Conservation (phyloP, 2,797 vertebrate species). For the Catamblyrhynchus diadema region DNA sequence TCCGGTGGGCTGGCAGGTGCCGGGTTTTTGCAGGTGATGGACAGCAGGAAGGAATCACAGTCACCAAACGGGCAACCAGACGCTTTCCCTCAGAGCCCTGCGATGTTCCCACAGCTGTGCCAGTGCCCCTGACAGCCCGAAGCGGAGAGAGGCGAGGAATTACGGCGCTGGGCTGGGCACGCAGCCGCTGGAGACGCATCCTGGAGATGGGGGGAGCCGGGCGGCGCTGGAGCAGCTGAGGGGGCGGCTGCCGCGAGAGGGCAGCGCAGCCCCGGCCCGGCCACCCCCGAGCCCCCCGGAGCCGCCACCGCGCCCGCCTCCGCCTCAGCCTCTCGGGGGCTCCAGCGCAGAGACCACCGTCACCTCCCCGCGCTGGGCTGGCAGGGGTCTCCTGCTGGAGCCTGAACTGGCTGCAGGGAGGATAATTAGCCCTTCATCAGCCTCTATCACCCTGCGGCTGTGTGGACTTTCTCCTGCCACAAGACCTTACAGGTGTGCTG, state of each 20-base stretch:
- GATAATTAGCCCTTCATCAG: not conserved
- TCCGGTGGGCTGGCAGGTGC: not conserved
- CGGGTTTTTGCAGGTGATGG: not conserved
- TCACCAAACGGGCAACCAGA: not conserved
- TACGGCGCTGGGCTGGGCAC: accelerated
- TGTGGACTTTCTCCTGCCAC: not conserved
- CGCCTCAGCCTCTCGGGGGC: accelerated
- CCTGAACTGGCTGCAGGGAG: too few species aligned
- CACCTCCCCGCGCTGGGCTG: too few species aligned
- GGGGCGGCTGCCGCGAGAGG: not conserved
- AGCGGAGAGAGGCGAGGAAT: too few species aligned
- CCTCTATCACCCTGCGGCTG: not conserved
- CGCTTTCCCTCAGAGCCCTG: not conserved
- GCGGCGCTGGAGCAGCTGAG: not conserved
- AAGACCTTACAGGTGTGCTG: not conserved
- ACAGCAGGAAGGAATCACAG: not conserved
- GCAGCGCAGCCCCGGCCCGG: not conserved
- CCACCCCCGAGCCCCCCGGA: not conserved
- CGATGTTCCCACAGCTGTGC: not conserved
- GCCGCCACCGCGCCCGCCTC: not conserved
- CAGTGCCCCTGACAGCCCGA: not conserved
- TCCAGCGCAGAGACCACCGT: not conserved
- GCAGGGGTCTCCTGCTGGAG: not conserved
- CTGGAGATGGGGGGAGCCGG: not conserved
- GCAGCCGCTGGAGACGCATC: not conserved